Evolutionary conservation across 2,888 invertebrate species (phyloP), one percentile per base, ranked within the genome.

Genomic region (Hirtodrosophila alboralis): DNA sequence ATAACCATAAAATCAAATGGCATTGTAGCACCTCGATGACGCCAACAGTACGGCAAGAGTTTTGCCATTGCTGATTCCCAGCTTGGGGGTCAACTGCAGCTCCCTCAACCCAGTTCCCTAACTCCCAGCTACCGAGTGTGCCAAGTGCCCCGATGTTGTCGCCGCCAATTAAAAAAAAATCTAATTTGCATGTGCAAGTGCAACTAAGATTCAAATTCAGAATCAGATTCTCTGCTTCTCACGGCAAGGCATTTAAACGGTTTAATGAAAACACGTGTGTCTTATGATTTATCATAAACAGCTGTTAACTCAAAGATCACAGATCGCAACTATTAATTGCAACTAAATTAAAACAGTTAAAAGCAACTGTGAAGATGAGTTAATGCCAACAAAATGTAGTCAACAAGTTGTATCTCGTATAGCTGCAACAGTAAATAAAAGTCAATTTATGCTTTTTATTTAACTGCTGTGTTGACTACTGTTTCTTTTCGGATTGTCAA

Each of bases 1-100:
- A 83, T 83, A 83, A 83, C 74, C 87, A 79, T 83, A 87, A 83
- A 83, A 83, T 48, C 71, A 69, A 80, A 87, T 87, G 81, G 73
- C 84, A 85, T 81, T 63, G 57, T 77, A 31, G 78, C 80, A 84
- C 84, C 76, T 80, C 52, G 63, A 61, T 59, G 77, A 69, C 65
- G 76, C 75, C 83, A 76, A 67, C 76, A 41, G 48, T 30, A 34
- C 28, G 37, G 23, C 48, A 52, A 70, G 51, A 59, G 57, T 7
- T 41, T n/a, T 49, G 12, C 58, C 72, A 72, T 72, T 44, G 74
- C 69, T 44, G 57, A 63, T 40, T 48, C 48, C 48, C 53, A 44
- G 48, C 48, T 71, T 51, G 53, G 48, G 62, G 73, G 67, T 71
- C 62, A 74, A 71, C 57, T 48, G 67, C 47, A 13, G 8, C 23